These are phyloP conservation scores for Trachymyrmex cornetzi DNA, from an alignment of 1,140 invertebrate genomes.

Conservation along the genomic window DNA sequence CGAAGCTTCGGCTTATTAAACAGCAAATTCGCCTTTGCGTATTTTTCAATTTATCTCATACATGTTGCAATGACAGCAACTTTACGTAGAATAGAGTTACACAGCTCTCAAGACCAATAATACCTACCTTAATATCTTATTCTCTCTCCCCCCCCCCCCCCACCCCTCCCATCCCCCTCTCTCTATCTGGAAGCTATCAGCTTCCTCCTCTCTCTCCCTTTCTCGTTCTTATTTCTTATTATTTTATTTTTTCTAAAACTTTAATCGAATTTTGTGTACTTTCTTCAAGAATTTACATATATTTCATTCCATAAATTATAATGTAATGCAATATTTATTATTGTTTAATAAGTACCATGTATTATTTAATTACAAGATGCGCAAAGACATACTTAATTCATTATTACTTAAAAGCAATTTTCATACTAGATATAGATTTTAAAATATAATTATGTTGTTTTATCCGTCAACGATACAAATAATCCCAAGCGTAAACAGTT, in stretches of 20 bases:
- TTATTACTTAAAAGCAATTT: not conserved
- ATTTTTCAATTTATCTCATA: slow-evolving; percentile 74
- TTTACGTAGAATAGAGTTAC: slow-evolving; percentile 58
- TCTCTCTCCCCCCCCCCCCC: slow-evolving; percentile 10
- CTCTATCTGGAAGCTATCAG: too few relatives aligned
- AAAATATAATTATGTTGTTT: not conserved
- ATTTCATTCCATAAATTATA: not conserved
- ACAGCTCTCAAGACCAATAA: slow-evolving; percentile 67
- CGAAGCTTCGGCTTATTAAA: slow-evolving; percentile 80
- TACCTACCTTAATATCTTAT: slow-evolving; percentile 10
- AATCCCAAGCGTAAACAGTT: slow-evolving; percentile 21
- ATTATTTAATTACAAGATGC: slow-evolving; percentile 18
- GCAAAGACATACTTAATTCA: not conserved
- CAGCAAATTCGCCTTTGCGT: slow-evolving; percentile 72
- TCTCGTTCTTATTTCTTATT: slow-evolving; percentile 1
- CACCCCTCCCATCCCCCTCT: not conserved
- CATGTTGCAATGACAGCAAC: slow-evolving; percentile 57
- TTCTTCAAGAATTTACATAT: not conserved
- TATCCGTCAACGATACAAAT: slow-evolving; percentile 25
- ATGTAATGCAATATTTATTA: not conserved
- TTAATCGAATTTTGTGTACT: not conserved
- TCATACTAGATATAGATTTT: not conserved
- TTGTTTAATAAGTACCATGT: not conserved
- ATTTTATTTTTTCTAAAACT: slow-evolving; percentile 18
- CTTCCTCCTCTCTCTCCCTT: too few relatives aligned